phyloP scores from a whole-genome alignment of 1,140 invertebrate genomes.

The Ectropis grisescens region DNA sequence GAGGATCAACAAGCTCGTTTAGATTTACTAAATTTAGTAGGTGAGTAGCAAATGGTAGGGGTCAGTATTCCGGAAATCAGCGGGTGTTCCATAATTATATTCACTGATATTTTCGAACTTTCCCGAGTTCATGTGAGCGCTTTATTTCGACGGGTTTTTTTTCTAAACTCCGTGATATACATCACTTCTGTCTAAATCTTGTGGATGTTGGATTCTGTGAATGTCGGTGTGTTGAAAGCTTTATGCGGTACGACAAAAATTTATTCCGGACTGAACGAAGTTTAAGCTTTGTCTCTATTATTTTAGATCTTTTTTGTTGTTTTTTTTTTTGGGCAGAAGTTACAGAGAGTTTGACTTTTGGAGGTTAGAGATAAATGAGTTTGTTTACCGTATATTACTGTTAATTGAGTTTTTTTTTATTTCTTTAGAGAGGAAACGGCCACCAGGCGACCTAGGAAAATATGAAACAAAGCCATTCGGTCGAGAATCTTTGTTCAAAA shows the following conservation, averaged over 20 bases:
- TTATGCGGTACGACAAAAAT: conserved; percentile 49
- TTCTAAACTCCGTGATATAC: conserved; percentile 63
- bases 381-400: too few species aligned
- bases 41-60: conserved; percentile 40
- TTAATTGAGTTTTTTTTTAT: too few species aligned
- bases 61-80: conserved; percentile 49
- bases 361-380: too few species aligned
- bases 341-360: too few species aligned
- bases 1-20: too few species aligned
- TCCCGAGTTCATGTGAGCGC: conserved; percentile 64
- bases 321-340: too few species aligned
- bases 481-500: too few species aligned
- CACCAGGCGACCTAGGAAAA: too few species aligned
- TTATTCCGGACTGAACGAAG: conserved; percentile 62
- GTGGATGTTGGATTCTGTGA: conserved; percentile 33
- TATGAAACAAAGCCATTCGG: too few species aligned
- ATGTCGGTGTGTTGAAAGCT: conserved; percentile 59
- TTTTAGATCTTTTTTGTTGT: conserved; percentile 8
- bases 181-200: conserved; percentile 20
- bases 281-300: conserved; percentile 19
- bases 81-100: conserved; percentile 66
- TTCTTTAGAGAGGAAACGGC: too few species aligned
- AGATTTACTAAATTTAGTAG: too few species aligned
- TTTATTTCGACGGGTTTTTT: conserved; percentile 54
- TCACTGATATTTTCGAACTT: conserved; percentile 66